Conservation (phyloP, 92 coral and sea anemone species). For the Paragorgia papillata region DNA sequence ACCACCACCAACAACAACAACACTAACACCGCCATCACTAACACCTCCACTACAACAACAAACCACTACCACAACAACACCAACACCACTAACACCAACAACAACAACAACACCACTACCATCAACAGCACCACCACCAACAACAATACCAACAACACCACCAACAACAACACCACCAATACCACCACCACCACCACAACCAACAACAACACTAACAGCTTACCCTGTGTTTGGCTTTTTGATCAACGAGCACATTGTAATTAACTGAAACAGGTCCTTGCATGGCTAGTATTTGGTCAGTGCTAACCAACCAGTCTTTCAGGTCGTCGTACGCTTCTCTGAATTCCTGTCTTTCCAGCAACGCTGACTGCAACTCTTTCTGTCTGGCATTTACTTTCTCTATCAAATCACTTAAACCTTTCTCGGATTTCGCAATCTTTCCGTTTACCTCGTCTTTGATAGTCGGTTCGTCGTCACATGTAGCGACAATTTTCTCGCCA, state of each 20-base stretch:
- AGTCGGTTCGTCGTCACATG: constrained; percentile 70
- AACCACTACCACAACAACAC: too few relatives aligned
- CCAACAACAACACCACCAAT: too few relatives aligned
- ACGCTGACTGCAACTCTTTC: constrained; percentile 72
- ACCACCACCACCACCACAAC: too few relatives aligned
- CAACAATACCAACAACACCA: too few relatives aligned
- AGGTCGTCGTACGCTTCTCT: constrained; percentile 81
- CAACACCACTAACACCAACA: too few relatives aligned
- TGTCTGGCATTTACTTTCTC: constrained; percentile 72
- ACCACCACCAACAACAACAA: too few relatives aligned
- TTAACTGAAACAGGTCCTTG: constrained; percentile 91
- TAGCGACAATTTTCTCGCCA: constrained; percentile 72
- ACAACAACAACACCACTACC: too few relatives aligned
- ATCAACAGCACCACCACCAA: too few relatives aligned
- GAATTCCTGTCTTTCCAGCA: constrained; percentile 82
- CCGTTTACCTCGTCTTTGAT: constrained; percentile 73
- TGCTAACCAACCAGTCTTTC: constrained; percentile 78
- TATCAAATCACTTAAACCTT: constrained; percentile 67
- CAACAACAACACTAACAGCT: too few relatives aligned
- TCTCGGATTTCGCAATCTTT: constrained; percentile 66
- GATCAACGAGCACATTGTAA: constrained; percentile 75
- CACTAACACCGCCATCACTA: too few relatives aligned
- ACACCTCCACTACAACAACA: too few relatives aligned
- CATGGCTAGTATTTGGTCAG: constrained; percentile 73
- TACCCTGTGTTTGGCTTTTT: constrained; percentile 85